Evolutionary conservation across 2,113 vertebrate species (phyloP).

Genomic region (Hydrolagus affinis): DNA sequence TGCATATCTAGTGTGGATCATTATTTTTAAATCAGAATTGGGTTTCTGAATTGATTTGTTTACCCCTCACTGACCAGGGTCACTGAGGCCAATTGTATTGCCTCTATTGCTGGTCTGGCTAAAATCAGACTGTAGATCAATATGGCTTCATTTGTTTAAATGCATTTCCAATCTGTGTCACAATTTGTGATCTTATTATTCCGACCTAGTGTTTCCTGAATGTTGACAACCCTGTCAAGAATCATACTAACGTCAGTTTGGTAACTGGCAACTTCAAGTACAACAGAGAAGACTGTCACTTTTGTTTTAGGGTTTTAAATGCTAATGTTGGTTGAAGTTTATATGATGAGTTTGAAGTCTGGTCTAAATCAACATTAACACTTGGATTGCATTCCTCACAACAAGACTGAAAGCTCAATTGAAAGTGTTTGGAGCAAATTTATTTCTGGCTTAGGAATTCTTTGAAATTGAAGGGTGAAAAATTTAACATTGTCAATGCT

Average conservation of each 20-base stretch:
- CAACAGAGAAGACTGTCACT: neutral
- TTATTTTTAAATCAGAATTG: too few species aligned
- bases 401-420: neutral
- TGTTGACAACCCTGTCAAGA: too few species aligned
- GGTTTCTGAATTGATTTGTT: too few species aligned
- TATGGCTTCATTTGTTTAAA: too few species aligned
- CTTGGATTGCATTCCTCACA: neutral
- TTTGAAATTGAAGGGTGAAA: neutral
- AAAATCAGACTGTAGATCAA: too few species aligned
- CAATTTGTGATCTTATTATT: too few species aligned
- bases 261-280: neutral
- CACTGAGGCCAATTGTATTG: too few species aligned
- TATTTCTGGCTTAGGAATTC: neutral
- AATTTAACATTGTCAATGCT: neutral
- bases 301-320: neutral
- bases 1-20: too few species aligned
- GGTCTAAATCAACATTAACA: neutral
- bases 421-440: neutral
- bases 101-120: too few species aligned
- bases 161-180: too few species aligned
- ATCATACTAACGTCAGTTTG: neutral
- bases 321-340: neutral
- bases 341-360: neutral
- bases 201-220: too few species aligned
- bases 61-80: too few species aligned